Percentiles rank a stretch among this genome's conserved stretches.
phyloP scores from a whole-genome alignment of 2,888 invertebrate genomes.

The Notodonta ziczac region DNA sequence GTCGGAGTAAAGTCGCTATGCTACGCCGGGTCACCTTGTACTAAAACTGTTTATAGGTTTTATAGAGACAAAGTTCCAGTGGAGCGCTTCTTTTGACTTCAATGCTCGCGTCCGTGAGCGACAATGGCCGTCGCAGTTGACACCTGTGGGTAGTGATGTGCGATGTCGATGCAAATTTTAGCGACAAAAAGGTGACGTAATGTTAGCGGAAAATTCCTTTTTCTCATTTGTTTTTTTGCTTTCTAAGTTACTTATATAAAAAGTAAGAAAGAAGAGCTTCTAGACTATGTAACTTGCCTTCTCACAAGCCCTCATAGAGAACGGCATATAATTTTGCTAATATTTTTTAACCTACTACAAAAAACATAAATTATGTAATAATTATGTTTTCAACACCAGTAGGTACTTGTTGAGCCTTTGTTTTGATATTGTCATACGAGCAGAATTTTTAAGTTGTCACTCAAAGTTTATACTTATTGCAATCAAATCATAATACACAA shows the following conservation, averaged over 20 bases:
- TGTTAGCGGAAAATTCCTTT: no score
- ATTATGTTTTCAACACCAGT: no score
- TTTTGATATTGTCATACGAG: not conserved
- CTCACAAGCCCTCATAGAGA: no score
- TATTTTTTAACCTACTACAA: no score
- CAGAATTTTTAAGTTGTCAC: not conserved
- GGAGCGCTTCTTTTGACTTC: conserved; percentile 76
- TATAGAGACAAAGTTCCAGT: conserved; percentile 70
- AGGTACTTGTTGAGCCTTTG: no score
- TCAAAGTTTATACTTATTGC: not conserved
- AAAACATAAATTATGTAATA: no score
- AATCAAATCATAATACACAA: not conserved
- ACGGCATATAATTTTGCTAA: no score
- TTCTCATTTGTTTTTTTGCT: no score
- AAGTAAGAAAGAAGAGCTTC: no score
- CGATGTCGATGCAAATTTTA: conserved; percentile 20
- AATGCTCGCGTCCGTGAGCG: conserved; percentile 74
- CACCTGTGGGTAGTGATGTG: conserved; percentile 71
- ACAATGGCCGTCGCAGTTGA: conserved; percentile 76
- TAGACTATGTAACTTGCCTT: no score
- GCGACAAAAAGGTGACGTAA: conserved; percentile 22
- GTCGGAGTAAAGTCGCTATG: conserved; percentile 55
- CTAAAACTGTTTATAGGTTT: conserved; percentile 59
- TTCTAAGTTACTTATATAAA: no score
- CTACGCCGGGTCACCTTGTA: conserved; percentile 46